Base-by-base conservation (phyloP, 2,888 invertebrate genomes). In the Aplocera efformata region DNA sequence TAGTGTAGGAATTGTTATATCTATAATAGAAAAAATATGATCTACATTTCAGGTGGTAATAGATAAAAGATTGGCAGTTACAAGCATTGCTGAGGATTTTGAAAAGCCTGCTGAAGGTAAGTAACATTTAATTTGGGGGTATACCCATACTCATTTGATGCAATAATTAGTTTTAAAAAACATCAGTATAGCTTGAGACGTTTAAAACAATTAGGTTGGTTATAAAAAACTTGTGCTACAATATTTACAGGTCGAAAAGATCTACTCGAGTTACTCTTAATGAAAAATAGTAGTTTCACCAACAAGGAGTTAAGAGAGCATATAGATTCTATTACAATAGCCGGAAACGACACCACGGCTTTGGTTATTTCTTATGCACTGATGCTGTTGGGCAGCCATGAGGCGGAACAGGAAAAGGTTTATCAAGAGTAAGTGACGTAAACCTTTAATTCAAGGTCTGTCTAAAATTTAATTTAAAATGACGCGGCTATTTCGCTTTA, bases 241-340 rank as follows among this genome's bases (percentile, higher is more conserved):
- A 7, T 5, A 22, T 25, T 60, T 55, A 9, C 27, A 79, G 75
- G 62, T 0, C 63, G 62, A 3, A 72, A 63, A 50, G 75, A 78
- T 40, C 43, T 89, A n/a, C 58, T 90, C 20, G 78, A 90, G 42
- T 72, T 89, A 33, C 61, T 89, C 1, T 54, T 88, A 21, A 71
- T 74, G 22, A 66, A 67, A 37, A 80, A 81, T 10, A 54, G 53
- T 1, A 72, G 77, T 39, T 86, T 90, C 21, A 84, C 80, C 1
- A 81, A 89, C 45, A 66, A 80, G 36, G 84, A 91, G 55, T 55
- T 91, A n/a, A 72, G 88, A 17, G 89, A 91, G 42, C 90, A 90
- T 64, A 89, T 91, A 1, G 88, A 90, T 50, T 90, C 90, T 0
- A 89, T 91, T 60, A 88, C 90, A 38, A 83, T 90, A 28, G 90